phyloP scores from a whole-genome alignment of 2,888 invertebrate species.

The Meganola albula region DNA sequence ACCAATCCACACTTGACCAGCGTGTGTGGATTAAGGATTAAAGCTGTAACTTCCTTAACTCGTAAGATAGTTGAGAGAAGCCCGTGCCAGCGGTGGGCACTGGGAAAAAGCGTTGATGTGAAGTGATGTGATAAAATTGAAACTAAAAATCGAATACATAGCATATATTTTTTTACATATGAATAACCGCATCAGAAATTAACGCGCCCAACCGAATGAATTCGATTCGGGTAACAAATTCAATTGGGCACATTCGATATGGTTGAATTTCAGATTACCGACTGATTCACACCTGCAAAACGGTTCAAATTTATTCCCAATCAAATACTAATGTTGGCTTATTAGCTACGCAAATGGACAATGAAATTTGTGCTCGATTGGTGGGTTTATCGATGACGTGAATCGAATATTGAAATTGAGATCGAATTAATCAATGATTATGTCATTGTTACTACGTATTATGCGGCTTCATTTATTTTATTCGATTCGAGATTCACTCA shows the following conservation, averaged over 20 bases:
- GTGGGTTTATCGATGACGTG: conserved; percentile 24
- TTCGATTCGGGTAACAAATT: conserved; percentile 19
- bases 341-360: conserved; percentile 26
- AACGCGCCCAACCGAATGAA: conserved; percentile 6
- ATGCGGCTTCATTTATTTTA: no score
- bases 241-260: conserved; percentile 21
- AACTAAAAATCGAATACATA: no score
- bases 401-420: conserved; percentile 13
- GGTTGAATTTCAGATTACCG: conserved; percentile 17
- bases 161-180: no score
- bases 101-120: no score
- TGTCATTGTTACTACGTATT: no score
- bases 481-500: no score
- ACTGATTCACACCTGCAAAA: conserved; percentile 16
- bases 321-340: conserved; percentile 24
- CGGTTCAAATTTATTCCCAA: conserved; percentile 15
- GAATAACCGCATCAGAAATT: conserved; percentile 4
- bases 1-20: no score
- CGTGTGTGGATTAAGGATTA: no score
- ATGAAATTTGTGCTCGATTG: conserved; percentile 28
- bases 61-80: no score
- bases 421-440: conserved; percentile 14
- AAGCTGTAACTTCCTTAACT: no score
- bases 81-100: no score
- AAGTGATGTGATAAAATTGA: no score